phyloP scores from a whole-genome alignment of 2,113 vertebrate species.

The Centropristis striata region DNA sequence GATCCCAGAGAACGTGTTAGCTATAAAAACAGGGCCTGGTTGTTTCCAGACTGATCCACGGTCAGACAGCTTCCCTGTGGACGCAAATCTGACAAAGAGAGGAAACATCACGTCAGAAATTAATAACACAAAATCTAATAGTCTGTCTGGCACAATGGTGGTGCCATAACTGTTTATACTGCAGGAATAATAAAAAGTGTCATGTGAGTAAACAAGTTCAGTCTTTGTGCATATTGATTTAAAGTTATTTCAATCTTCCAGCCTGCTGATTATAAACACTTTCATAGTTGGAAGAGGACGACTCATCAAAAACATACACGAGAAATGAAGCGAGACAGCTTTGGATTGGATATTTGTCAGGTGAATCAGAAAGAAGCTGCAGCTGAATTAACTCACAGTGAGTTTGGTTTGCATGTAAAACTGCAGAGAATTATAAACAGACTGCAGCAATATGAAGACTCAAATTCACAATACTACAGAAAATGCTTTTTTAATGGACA shows the following conservation, averaged over 20 bases:
- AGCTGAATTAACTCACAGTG: not conserved
- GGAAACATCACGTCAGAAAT: not conserved
- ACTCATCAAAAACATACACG: conserved; percentile 39
- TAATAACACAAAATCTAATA: too few relatives aligned
- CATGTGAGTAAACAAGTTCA: not conserved
- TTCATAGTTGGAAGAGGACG: not conserved
- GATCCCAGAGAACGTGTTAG: too few relatives aligned
- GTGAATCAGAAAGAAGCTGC: conserved; percentile 11
- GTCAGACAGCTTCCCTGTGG: conserved; percentile 97
- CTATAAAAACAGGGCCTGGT: conserved; percentile 94
- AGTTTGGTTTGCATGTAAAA: conserved; percentile 6
- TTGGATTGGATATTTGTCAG: conserved; percentile 23
- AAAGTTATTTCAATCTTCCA: conserved; percentile 23
- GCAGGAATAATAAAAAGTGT: not conserved
- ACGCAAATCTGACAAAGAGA: conserved; percentile 90
- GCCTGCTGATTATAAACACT: not conserved
- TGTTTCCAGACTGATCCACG: conserved; percentile 91
- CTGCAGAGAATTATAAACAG: not conserved
- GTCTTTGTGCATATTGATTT: too few relatives aligned
- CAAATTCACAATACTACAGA: too few relatives aligned
- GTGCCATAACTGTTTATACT: too few relatives aligned
- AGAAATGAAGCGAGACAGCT: conserved; percentile 10
- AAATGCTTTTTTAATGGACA: not conserved
- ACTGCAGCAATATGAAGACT: too few relatives aligned
- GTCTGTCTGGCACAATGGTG: too few relatives aligned